Base-by-base conservation (phyloP, 2,113 vertebrate genomes). In the Lota lota region DNA sequence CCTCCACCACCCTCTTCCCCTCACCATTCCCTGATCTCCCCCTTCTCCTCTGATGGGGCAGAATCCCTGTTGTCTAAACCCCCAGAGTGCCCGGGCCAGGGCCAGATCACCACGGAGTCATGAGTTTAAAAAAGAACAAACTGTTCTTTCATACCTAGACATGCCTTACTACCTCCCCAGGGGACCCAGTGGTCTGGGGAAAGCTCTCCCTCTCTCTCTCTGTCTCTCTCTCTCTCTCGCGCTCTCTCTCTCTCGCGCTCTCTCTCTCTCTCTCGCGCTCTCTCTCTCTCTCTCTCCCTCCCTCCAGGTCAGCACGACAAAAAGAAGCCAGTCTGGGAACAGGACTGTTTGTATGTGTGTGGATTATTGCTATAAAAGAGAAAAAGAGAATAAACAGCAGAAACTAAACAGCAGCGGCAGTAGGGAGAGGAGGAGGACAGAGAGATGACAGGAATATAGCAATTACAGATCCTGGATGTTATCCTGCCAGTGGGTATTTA, bases 71-170 rank as follows among this genome's bases (percentile, higher is more conserved):
- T 64, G 33, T 50, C 63, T 59, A 72, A 22, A 22, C 58, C 72
- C 68, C 67, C 36, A 19, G 16, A 63, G 64, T 66, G 69, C 58
- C 73, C 72, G 53, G 61, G 57, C 70, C 69, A 58, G 57, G 67
- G 65, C 73, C 73, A 73, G 69, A 67, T 71, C 69, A 79, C 75
- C 75, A 70, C 47, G 28, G 68, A 76, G 85, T 75, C 67, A 68
- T 58, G 73, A 80, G 60, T 47, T 72, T 86, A 63, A 67, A 80
- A 77, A 88, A 90, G 80, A 79, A 84, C 76, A 81, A 87, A 82
- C 75, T 62, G 22, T 3, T 71, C 65, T 59, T 79, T 76, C 83
- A 75, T 79, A 86, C 62, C 74, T 82, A 73, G 63, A 74, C 54
- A 73, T 40, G 36, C 36, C 11, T 40, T 10, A 40, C 36, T 5